Evolutionary conservation across 2,797 vertebrate genomes (phyloP).

Genomic region (Phataginus tricuspis): DNA sequence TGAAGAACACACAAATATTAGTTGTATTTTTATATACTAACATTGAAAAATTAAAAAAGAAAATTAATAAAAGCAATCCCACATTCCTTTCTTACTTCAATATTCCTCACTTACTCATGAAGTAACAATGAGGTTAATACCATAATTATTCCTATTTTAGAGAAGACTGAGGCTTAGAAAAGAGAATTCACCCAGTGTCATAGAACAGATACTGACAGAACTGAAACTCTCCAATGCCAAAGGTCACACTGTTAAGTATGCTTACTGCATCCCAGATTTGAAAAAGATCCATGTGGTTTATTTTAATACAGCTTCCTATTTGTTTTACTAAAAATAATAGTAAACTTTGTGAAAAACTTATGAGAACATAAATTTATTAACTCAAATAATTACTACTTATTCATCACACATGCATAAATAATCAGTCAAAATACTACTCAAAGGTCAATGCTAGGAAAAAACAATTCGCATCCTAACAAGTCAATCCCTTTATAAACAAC

Average conservation of each 20-base stretch:
- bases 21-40: neutral
- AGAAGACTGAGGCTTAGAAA: neutral
- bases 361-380: neutral
- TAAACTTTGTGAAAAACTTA: neutral
- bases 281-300: neutral
- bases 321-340: neutral
- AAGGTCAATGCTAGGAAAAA: neutral
- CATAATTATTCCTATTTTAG: neutral
- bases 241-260: neutral
- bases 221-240: neutral
- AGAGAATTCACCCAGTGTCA: neutral
- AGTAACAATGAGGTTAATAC: neutral
- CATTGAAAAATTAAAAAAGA: neutral
- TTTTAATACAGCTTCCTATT: neutral
- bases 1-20: neutral
- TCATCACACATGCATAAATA: neutral
- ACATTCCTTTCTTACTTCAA: neutral
- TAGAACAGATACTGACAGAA: neutral
- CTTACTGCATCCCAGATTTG: neutral
- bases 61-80: neutral
- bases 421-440: neutral
- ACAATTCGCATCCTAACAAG: neutral
- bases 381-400: neutral
- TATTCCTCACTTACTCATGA: neutral
- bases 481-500: neutral